These are phyloP conservation scores for Paradisaea rubra DNA, from an alignment of 2,113 vertebrate genomes.

Conservation along the genomic window DNA sequence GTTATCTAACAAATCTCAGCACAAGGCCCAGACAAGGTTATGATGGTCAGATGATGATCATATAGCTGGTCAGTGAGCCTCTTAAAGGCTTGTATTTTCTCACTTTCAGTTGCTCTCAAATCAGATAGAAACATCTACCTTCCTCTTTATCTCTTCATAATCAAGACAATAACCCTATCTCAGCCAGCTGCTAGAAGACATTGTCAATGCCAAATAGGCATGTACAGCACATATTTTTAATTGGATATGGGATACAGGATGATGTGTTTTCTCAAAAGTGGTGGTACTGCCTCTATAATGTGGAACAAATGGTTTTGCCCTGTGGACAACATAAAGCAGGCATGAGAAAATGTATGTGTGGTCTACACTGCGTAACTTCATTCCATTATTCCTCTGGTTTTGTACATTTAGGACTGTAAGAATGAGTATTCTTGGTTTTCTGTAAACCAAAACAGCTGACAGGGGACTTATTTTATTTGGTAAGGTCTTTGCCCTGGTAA, in stretches of 20 bases:
- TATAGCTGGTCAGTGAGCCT: not conserved
- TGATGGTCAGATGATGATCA: constrained; percentile 16
- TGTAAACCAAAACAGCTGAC: constrained; percentile 21
- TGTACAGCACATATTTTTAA: constrained; percentile 11
- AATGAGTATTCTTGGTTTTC: constrained; percentile 20
- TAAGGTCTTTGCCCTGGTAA: constrained; percentile 31
- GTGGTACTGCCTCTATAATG: not conserved
- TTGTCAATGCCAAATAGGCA: not conserved
- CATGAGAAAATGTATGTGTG: not conserved
- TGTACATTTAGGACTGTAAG: not conserved
- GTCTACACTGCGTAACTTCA: not conserved
- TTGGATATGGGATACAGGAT: not conserved
- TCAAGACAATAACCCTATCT: not conserved
- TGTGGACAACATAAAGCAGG: not conserved
- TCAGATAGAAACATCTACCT: not conserved
- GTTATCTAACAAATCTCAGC: constrained; percentile 23
- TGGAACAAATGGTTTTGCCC: not conserved
- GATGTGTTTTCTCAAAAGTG: constrained; percentile 8
- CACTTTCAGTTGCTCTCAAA: constrained; percentile 18
- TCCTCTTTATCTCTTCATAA: not conserved
- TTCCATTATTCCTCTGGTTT: constrained; percentile 5
- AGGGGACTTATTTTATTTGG: constrained; percentile 16
- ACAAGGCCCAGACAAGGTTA: not conserved
- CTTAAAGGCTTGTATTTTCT: not conserved
- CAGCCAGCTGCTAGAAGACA: not conserved